Evolutionary conservation across 2,797 vertebrate genomes (phyloP).

Genomic region (Lepilemur septentrionalis): DNA sequence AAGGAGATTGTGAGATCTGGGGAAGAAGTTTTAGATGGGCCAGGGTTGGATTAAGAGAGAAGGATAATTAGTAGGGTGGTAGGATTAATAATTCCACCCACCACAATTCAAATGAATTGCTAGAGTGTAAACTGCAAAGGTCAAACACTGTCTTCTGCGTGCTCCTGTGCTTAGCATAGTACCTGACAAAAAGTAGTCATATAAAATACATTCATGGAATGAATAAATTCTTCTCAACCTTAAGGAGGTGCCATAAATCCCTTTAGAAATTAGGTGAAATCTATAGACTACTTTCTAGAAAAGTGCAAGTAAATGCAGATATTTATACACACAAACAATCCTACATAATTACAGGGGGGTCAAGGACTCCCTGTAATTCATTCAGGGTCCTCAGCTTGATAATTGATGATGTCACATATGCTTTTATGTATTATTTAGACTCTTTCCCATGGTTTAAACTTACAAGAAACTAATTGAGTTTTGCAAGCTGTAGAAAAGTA

Average conservation of each 20-base stretch:
- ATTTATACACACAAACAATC: background rate
- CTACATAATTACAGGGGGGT: background rate
- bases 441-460: background rate
- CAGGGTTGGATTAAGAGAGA: background rate
- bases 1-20: background rate
- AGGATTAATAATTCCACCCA: background rate
- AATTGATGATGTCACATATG: background rate
- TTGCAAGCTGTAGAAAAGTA: slow-evolving; percentile 1
- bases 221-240: slow-evolving; percentile 32
- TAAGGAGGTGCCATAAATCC: background rate
- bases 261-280: slow-evolving; percentile 33
- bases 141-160: background rate
- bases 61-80: background rate
- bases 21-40: background rate
- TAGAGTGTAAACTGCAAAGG: background rate
- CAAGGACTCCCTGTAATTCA: background rate
- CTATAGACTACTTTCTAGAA: background rate
- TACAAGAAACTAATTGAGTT: slow-evolving; percentile 7
- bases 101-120: background rate
- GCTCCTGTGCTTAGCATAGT: background rate
- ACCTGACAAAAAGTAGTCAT: background rate
- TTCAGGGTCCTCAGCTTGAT: background rate
- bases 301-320: background rate
- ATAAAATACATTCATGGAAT: background rate
- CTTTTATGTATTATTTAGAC: background rate